Conservation (phyloP, 2,113 vertebrate species). For the Tyto alba region DNA sequence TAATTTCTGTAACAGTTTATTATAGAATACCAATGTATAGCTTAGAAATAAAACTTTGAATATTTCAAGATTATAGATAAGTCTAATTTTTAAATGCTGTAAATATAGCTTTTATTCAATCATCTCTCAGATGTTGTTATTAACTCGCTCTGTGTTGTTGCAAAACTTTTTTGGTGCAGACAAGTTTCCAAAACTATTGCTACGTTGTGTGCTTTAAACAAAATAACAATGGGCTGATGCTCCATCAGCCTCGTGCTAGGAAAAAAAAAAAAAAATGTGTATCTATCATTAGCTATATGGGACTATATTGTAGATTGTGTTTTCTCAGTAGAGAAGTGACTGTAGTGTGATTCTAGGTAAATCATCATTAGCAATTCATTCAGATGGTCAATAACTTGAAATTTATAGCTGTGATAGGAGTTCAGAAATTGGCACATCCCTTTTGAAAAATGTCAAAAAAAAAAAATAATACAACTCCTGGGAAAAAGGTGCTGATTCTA, state of each 20-base stretch:
- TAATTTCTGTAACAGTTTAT: constrained; percentile 95
- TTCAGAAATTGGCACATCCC: constrained; percentile 83
- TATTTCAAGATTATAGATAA: constrained; percentile 92
- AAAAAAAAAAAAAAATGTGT: constrained; percentile 79
- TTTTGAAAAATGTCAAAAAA: constrained; percentile 71
- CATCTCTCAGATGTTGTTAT: constrained; percentile 85
- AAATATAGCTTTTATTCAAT: constrained; percentile 90
- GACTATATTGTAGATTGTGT: constrained; percentile 88
- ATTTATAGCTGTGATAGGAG: constrained; percentile 83
- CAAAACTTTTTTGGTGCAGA: constrained; percentile 84
- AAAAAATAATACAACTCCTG: constrained; percentile 78
- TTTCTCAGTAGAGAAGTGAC: constrained; percentile 90
- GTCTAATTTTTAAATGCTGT: constrained; percentile 93
- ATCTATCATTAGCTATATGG: constrained; percentile 91
- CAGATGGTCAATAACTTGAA: constrained; percentile 85
- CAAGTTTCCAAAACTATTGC: constrained; percentile 85
- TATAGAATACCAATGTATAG: constrained; percentile 97
- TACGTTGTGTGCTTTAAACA: constrained; percentile 85
- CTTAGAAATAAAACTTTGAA: constrained; percentile 93
- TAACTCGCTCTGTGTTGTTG: constrained; percentile 87
- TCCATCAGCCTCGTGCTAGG: constrained; percentile 76
- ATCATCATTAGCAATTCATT: constrained; percentile 87
- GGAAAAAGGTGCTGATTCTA: constrained; percentile 88
- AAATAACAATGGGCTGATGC: constrained; percentile 75
- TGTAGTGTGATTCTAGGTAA: constrained; percentile 87